phyloP scores from a whole-genome alignment of 64 coral and sea anemone genomes.

The Platygyra sinensis region DNA sequence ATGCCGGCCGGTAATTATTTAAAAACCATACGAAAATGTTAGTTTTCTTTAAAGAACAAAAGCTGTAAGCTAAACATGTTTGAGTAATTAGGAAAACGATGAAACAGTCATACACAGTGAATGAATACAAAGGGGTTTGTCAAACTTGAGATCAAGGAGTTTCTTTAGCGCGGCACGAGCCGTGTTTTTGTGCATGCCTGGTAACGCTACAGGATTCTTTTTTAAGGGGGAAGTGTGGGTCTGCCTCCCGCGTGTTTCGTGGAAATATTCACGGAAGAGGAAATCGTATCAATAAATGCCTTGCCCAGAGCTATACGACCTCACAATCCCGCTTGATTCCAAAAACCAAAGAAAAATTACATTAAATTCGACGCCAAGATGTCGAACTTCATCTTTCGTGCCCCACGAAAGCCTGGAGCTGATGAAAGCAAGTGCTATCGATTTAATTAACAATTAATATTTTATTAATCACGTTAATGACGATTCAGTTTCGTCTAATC shows the following conservation, averaged over 20 bases:
- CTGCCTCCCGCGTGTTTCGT: slow-evolving; percentile 23
- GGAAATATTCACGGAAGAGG: slow-evolving; percentile 38
- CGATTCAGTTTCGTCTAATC: slow-evolving; percentile 95
- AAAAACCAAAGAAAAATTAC: slow-evolving; percentile 69
- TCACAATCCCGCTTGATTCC: slow-evolving; percentile 52
- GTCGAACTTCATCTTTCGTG: slow-evolving; percentile 62
- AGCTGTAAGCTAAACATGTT: slow-evolving; percentile 84
- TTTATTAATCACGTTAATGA: slow-evolving; percentile 99
- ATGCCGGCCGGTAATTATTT: slow-evolving; percentile 90
- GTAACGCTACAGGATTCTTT: slow-evolving; percentile 48
- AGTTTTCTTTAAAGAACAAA: slow-evolving; percentile 93
- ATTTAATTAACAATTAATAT: slow-evolving; percentile 98
- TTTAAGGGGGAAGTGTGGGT: slow-evolving; percentile 33
- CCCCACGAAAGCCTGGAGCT: slow-evolving; percentile 64
- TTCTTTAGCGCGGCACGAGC: slow-evolving; percentile 56
- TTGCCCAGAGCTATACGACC: not conserved
- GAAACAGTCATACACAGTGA: slow-evolving; percentile 72
- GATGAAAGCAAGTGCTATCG: slow-evolving; percentile 83
- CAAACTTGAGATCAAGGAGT: slow-evolving; percentile 85
- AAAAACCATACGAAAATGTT: slow-evolving; percentile 98
- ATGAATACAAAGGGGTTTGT: slow-evolving; percentile 83
- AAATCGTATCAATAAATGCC: slow-evolving; percentile 4
- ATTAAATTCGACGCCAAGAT: slow-evolving; percentile 74
- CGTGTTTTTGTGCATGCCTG: slow-evolving; percentile 40
- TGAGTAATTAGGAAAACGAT: slow-evolving; percentile 81